These are phyloP conservation scores for Eupithecia centaureata DNA, from an alignment of 2,888 invertebrate genomes.

Conservation along the genomic window DNA sequence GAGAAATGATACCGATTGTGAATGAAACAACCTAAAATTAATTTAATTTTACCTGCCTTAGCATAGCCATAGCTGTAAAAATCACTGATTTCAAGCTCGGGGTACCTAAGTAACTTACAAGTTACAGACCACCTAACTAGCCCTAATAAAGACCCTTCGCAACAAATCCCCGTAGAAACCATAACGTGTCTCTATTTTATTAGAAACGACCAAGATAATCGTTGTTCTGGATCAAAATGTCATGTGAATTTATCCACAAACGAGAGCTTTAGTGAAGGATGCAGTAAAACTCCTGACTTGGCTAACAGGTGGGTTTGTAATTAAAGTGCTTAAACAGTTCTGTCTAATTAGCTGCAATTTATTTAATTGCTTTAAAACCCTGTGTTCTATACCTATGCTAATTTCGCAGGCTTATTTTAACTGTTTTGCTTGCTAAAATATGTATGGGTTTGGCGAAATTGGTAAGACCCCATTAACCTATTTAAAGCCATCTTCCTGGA, in stretches of 20 bases:
- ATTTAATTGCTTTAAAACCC: slow-evolving; percentile 29
- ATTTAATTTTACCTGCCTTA: no score
- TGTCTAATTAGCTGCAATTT: slow-evolving; percentile 29
- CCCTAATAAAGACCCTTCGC: background rate
- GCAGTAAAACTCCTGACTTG: slow-evolving; percentile 13
- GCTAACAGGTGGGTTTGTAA: slow-evolving; percentile 25
- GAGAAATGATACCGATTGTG: background rate
- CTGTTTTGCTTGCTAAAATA: slow-evolving; percentile 9
- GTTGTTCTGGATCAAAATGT: slow-evolving; percentile 20
- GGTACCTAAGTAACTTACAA: background rate
- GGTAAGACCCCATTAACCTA: slow-evolving; percentile 9
- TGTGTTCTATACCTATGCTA: slow-evolving; percentile 18
- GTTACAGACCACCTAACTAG: background rate
- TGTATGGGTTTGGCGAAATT: slow-evolving; percentile 8
- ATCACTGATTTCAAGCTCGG: background rate
- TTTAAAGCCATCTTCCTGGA: background rate
- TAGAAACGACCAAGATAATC: slow-evolving; percentile 3
- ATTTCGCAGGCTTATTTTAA: slow-evolving; percentile 13
- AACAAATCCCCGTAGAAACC: background rate
- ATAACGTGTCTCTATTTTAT: background rate
- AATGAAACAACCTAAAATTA: background rate
- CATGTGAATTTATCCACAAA: slow-evolving; percentile 5
- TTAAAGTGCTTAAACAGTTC: slow-evolving; percentile 27
- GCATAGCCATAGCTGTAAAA: background rate
- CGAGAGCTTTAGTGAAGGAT: background rate